Conservation (phyloP, 2,797 vertebrate genomes). For the Chloroceryle amazona region DNA sequence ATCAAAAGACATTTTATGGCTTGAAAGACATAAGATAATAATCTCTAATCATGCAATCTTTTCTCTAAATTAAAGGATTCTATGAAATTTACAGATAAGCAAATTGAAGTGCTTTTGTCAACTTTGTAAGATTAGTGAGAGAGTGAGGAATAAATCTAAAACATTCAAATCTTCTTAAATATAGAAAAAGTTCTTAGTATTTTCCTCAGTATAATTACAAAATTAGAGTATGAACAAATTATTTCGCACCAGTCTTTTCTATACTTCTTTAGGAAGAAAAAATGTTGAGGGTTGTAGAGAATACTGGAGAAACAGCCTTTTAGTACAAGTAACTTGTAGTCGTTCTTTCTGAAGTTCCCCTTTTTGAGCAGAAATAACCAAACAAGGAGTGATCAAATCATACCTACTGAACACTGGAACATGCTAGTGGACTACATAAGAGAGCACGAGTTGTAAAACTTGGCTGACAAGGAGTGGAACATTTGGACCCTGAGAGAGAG, state of each 20-base stretch:
- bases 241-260: neutral
- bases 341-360: neutral
- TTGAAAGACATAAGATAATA: neutral
- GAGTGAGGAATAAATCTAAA: neutral
- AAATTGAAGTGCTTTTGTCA: neutral
- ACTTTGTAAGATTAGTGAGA: neutral
- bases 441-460: neutral
- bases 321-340: neutral
- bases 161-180: neutral
- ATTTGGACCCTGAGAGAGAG: neutral
- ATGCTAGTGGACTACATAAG: neutral
- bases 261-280: neutral
- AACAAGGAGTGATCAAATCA: neutral
- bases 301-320: neutral
- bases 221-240: neutral
- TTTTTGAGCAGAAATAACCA: neutral
- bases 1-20: neutral
- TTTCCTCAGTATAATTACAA: neutral
- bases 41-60: neutral
- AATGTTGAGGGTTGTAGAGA: neutral
- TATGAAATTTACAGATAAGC: neutral
- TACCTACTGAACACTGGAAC: neutral
- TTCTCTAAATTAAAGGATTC: neutral
- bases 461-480: neutral
- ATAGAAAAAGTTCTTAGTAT: neutral